Evolutionary conservation across 2,888 invertebrate genomes (phyloP).

Genomic region (Vanessa cardui): DNA sequence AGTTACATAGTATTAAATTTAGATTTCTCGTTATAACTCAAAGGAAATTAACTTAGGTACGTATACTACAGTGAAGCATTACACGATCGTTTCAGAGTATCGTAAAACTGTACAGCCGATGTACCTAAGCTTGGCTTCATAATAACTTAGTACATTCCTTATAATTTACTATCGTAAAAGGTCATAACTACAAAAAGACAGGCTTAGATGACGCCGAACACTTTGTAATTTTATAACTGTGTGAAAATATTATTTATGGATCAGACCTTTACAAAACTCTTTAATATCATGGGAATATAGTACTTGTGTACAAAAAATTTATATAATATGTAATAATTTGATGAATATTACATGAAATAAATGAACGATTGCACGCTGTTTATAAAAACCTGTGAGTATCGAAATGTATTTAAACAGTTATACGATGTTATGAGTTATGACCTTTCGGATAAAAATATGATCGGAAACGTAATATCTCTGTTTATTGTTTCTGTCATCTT

Average conservation of each 20-base stretch:
- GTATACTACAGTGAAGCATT: neutral
- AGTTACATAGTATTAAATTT: neutral
- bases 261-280: neutral
- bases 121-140: slow-evolving; percentile 14
- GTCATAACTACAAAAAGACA: slow-evolving; percentile 7
- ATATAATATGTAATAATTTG: too few species aligned
- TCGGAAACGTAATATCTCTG: too few species aligned
- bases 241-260: slow-evolving; percentile 4
- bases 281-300: too few species aligned
- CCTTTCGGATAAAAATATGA: too few species aligned
- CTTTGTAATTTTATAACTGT: slow-evolving; percentile 8
- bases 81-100: slow-evolving; percentile 19
- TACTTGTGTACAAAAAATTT: too few species aligned
- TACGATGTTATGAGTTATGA: too few species aligned
- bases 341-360: too few species aligned
- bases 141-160: slow-evolving; percentile 14
- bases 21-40: neutral
- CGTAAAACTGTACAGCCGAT: slow-evolving; percentile 27
- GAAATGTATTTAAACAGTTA: too few species aligned
- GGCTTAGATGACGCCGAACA: neutral
- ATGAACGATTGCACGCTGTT: too few species aligned
- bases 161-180: slow-evolving; percentile 22
- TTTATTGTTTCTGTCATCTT: too few species aligned
- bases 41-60: neutral
- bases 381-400: too few species aligned